These are phyloP conservation scores for Catostomus latipinnis DNA, from an alignment of 2,797 vertebrate species.

Conservation along the genomic window DNA sequence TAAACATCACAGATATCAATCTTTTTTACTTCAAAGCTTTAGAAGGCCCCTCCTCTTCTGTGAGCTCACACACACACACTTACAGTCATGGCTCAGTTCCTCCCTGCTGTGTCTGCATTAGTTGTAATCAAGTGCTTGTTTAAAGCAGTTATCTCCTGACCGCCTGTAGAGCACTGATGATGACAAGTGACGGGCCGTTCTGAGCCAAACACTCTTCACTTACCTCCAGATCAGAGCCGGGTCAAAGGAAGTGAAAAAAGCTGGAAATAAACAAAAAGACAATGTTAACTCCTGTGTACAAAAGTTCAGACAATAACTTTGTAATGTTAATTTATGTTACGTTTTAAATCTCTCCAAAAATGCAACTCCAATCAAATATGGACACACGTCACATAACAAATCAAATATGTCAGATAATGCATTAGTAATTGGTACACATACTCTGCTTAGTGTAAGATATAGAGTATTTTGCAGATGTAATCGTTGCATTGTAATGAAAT, in stretches of 20 bases:
- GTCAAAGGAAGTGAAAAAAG: background rate
- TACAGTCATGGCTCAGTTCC: constrained; percentile 51
- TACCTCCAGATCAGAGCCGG: background rate
- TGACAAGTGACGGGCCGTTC: constrained; percentile 36
- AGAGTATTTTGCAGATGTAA: too few relatives aligned
- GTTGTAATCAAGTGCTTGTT: constrained; percentile 73
- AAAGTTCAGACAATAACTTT: too few relatives aligned
- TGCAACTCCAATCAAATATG: too few relatives aligned
- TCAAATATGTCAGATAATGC: too few relatives aligned
- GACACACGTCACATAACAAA: too few relatives aligned
- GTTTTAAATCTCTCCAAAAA: too few relatives aligned
- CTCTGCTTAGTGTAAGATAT: too few relatives aligned
- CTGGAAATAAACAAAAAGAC: too few relatives aligned
- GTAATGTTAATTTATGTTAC: too few relatives aligned
- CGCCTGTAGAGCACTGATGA: constrained; percentile 44
- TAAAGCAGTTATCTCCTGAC: constrained; percentile 48
- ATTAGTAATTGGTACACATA: too few relatives aligned
- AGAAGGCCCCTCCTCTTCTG: constrained; percentile 57
- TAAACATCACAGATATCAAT: constrained; percentile 82
- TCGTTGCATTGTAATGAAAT: too few relatives aligned
- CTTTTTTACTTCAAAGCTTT: constrained; percentile 78
- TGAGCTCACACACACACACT: constrained; percentile 14
- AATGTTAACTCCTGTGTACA: too few relatives aligned
- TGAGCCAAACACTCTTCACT: constrained; percentile 4
- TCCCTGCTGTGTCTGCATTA: constrained; percentile 68